Evolutionary conservation across 2,888 invertebrate genomes (phyloP).

Genomic region (Mimas tiliae): DNA sequence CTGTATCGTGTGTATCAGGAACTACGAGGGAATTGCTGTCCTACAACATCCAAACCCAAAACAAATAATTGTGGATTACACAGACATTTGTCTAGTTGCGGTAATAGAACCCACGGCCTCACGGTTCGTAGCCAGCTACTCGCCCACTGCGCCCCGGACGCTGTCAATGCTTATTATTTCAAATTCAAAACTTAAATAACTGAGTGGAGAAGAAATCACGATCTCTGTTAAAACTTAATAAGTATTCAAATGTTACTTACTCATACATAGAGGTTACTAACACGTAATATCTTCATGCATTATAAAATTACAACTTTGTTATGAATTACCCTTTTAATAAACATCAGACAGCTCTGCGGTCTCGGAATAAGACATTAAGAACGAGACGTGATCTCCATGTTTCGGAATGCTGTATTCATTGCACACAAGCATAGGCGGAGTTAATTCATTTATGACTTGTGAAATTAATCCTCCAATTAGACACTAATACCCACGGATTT

Average conservation of each 20-base stretch:
- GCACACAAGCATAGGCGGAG: slow-evolving; percentile 37
- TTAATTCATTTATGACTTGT: slow-evolving; percentile 52
- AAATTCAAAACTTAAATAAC: not conserved
- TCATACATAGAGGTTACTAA: not conserved
- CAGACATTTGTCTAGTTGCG: no score
- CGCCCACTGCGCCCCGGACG: no score
- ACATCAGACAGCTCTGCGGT: not conserved
- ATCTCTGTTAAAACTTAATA: not conserved
- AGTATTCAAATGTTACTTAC: not conserved
- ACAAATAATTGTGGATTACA: no score
- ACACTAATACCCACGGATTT: slow-evolving; percentile 49
- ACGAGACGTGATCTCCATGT: slow-evolving; percentile 7
- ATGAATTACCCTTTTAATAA: not conserved
- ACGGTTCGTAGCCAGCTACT: no score
- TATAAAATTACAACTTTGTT: slow-evolving; percentile 6
- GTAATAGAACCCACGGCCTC: no score
- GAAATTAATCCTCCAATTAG: slow-evolving; percentile 59
- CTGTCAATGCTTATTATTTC: not conserved
- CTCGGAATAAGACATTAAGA: slow-evolving; percentile 35
- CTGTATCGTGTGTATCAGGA: no score
- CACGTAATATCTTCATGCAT: not conserved
- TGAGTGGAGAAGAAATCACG: not conserved
- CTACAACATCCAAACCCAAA: no score
- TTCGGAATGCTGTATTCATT: not conserved
- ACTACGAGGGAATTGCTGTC: no score